Evolutionary conservation across 2,888 invertebrate genomes (phyloP), one percentile per base, ranked within the genome.

Genomic region (Sarcophaga carnaria): DNA sequence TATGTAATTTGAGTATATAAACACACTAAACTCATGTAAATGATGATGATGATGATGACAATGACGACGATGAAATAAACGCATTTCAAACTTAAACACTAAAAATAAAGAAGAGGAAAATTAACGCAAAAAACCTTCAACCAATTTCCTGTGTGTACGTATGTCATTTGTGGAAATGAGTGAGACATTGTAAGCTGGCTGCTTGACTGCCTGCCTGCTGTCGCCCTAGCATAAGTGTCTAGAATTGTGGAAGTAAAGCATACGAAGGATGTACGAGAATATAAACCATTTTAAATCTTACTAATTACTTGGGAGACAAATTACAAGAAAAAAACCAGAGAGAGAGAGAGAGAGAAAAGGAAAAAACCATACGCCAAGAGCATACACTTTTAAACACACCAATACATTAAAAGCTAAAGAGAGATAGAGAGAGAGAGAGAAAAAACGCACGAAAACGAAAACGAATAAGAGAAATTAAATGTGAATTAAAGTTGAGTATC

Each of bases 271-370:
- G 80, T 74, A 83, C 79, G 87, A 86, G 78, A 79, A 89, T 89
- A 89, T 89, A 89, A 90, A 90, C 90, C 91, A 90, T 92, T 92
- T 92, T 92, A 92, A 92, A 92, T 92, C 92, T 92, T 90, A 90
- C 92, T 92, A 92, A 92, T 92, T 92, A 92, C 92, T 91, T 90
- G 89, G 89, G 91, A 92, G 92, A 92, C 92, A 92, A 92, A 92
- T 92, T 91, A 90, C 91, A 87, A 83, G 83, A 87, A 74, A 83
- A 54, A 64, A 60, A 71, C n/a, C 59, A 17, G 47, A 71, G 62
- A 75, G 49, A 54, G 47, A 71, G 62, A 75, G 49, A 54, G 71
- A 63, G 45, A 12, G 47, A 45, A 62, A 20, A 81, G 59, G 67
- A 37, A 6, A 37, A 10, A 25, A 37, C 54, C 10, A 14, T 72